Percentiles rank a stretch among this genome's conserved stretches.
Conservation (phyloP, 2,113 vertebrate genomes). For the Morphnarchus princeps region DNA sequence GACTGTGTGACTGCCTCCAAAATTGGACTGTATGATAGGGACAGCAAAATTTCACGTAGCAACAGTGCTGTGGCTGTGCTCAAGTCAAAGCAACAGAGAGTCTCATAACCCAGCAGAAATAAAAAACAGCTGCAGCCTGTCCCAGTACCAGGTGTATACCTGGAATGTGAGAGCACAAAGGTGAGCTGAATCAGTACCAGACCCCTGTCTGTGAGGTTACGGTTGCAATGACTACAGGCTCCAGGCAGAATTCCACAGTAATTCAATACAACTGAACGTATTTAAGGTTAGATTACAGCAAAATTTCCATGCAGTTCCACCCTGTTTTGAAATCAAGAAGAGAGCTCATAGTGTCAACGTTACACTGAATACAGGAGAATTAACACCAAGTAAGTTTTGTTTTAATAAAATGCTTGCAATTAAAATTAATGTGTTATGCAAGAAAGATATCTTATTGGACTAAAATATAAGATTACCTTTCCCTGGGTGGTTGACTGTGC, state of each 20-base stretch:
- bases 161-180: neutral
- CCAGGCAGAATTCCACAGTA: neutral
- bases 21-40: neutral
- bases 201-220: neutral
- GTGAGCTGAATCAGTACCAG: neutral
- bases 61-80: neutral
- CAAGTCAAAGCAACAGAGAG: neutral
- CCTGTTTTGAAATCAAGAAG: neutral
- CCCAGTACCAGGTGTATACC: neutral
- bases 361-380: neutral
- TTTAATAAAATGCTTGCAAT: constrained; percentile 5
- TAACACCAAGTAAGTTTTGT: neutral
- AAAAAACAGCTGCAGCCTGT: neutral
- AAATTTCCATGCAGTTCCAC: neutral
- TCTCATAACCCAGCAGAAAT: neutral
- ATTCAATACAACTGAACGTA: neutral
- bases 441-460: neutral
- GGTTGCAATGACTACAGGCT: neutral
- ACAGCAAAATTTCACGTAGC: neutral
- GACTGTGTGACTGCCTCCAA: neutral
- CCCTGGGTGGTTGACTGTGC: neutral
- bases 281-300: neutral
- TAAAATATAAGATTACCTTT: neutral
- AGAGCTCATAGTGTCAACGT: neutral
- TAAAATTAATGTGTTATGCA: neutral